Evolutionary conservation across 2,113 vertebrate genomes (phyloP), one percentile per base, ranked within the genome.

Genomic region (Equus quagga): DNA sequence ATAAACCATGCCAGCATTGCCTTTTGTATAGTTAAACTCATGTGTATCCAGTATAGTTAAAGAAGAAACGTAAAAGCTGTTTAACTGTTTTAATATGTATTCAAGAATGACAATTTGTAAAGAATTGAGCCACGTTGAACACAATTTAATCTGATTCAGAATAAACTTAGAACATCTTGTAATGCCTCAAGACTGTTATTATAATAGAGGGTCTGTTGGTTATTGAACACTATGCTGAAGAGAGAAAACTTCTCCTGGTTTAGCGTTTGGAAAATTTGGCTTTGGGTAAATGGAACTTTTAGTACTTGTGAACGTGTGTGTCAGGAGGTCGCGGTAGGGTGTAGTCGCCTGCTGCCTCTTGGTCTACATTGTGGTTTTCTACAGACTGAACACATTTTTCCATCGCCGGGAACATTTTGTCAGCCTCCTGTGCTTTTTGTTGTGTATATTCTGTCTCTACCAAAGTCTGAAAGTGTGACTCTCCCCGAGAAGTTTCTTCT

Each of bases 161-260:
- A 97, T 96, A 98, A 96, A 97, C 31, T n/a, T 93, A 33, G 18
- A 93, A 94, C 36, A 76, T 91, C 62, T 72, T 93, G 13, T 92
- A 75, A 87, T 33, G 89, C 58, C 80, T 96, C 73, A 11, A 79
- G 49, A 94, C 64, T 94, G 1, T 96, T 83, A 67, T 64, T 97
- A 60, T 49, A 83, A 89, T 81, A 60, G 91, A 85, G 36, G 12
- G 41, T 51, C 0, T 88, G 8, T 93, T 83, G 11, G n/a, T 81
- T 91, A 83, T 24, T 60, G 31, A 92, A 58, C 33, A 36, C 60
- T 86, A 2, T 78, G 69, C 23, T 24, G 23, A 19, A 36, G 73
- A 51, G 31, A 56, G 17, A 21, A 85, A 78, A 83, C 23, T 76
- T 41, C 67, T 64, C 1, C 62, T 51, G 56, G 19, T 56, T 85